phyloP scores from a whole-genome alignment of 2,113 vertebrate genomes.

The Orthonyx spaldingii region DNA sequence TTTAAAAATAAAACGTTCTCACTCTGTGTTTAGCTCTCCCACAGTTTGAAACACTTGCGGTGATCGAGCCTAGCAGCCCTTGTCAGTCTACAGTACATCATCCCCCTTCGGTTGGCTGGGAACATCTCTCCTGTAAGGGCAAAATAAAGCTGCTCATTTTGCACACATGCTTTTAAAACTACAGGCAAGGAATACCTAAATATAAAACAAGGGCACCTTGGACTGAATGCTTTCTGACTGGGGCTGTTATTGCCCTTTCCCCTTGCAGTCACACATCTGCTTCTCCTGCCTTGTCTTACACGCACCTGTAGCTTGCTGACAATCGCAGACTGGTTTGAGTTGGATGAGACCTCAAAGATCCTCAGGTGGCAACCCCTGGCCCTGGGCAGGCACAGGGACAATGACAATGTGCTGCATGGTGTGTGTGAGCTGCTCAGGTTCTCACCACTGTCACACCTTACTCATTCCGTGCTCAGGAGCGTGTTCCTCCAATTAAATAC shows the following conservation, averaged over 20 bases:
- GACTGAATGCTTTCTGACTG: not conserved
- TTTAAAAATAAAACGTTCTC: conserved; percentile 64
- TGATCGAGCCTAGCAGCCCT: conserved; percentile 51
- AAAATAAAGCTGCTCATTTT: conserved; percentile 56
- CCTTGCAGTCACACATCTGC: not conserved
- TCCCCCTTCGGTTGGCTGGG: conserved; percentile 19
- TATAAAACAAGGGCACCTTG: conserved; percentile 66
- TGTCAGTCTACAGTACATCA: conserved; percentile 60
- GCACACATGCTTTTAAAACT: conserved; percentile 23
- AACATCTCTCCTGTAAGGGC: conserved; percentile 51
- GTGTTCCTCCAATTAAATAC: not conserved
- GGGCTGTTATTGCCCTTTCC: not conserved
- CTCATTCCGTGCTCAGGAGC: not conserved
- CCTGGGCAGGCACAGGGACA: not conserved
- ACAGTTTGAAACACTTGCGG: conserved; percentile 48
- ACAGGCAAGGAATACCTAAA: conserved; percentile 56
- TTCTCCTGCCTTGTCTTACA: conserved; percentile 2
- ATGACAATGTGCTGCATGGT: rapidly evolving
- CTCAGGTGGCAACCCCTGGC: not conserved
- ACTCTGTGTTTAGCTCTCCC: conserved; percentile 52
- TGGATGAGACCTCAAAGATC: not conserved
- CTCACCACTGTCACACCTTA: rapidly evolving
- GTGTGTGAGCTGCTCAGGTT: not conserved
- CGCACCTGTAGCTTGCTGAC: not conserved
- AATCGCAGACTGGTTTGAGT: not conserved